Evolutionary conservation across 2,888 invertebrate species (phyloP).

Genomic region (Parascotia fuliginaria): DNA sequence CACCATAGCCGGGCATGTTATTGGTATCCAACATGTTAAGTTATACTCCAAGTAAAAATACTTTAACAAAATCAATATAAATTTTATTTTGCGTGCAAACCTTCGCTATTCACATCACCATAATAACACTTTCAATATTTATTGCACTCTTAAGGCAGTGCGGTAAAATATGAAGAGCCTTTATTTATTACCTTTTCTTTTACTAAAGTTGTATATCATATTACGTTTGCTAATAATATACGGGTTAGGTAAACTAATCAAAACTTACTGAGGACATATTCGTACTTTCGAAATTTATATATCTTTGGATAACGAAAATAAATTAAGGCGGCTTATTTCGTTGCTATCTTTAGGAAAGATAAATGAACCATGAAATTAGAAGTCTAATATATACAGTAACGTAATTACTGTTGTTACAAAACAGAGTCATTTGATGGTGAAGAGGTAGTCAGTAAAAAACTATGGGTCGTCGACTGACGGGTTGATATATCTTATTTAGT

Average conservation of each 20-base stretch:
- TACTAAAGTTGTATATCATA: slow-evolving; percentile 21
- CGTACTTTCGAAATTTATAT: slow-evolving; percentile 22
- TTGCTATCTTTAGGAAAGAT: neutral
- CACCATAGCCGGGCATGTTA: no score
- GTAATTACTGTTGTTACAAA: neutral
- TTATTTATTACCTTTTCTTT: slow-evolving; percentile 16
- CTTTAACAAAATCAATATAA: slow-evolving; percentile 4
- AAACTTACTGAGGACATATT: slow-evolving; percentile 31
- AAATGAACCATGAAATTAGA: neutral
- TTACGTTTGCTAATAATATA: slow-evolving; percentile 20
- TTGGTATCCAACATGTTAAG: no score
- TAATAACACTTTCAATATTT: slow-evolving; percentile 24
- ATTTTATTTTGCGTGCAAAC: slow-evolving; percentile 41
- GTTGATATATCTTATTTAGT: no score
- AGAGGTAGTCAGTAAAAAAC: no score
- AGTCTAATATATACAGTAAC: neutral
- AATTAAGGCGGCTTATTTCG: no score
- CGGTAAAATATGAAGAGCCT: slow-evolving; percentile 1
- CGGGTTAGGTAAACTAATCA: slow-evolving; percentile 35
- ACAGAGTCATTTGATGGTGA: no score
- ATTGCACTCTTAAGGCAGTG: slow-evolving; percentile 9
- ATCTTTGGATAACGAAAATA: neutral
- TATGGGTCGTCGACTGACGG: no score
- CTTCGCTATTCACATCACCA: slow-evolving; percentile 27
- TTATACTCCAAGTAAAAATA: no score